Evolutionary conservation across 2,888 invertebrate species (phyloP).

Genomic region (Himalopsyche japonica): DNA sequence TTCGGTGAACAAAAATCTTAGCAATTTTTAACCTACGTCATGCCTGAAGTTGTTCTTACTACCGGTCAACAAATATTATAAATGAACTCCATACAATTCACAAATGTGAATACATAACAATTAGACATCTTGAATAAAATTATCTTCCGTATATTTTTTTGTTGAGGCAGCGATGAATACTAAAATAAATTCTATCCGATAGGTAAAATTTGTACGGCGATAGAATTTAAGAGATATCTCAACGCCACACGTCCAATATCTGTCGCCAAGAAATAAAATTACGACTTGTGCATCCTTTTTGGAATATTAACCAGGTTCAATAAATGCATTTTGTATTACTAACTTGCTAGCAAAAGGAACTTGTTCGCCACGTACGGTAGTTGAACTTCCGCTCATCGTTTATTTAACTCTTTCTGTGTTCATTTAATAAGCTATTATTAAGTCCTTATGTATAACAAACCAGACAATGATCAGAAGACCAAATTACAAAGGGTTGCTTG

Average conservation of each 20-base stretch:
- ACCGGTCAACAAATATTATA: too few relatives aligned
- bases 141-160: neutral
- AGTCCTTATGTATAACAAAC: neutral
- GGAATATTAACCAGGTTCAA: constrained; percentile 12
- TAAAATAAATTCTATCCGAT: neutral
- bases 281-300: neutral
- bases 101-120: too few relatives aligned
- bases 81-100: too few relatives aligned
- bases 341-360: constrained; percentile 13
- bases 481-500: neutral
- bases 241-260: neutral
- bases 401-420: neutral
- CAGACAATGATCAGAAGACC: neutral
- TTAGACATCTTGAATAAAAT: neutral
- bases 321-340: constrained; percentile 11
- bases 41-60: too few relatives aligned
- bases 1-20: too few relatives aligned
- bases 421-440: neutral
- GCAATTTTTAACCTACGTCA: too few relatives aligned
- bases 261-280: neutral
- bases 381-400: constrained; percentile 17
- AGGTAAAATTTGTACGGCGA: neutral
- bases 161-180: neutral
- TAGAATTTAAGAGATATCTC: neutral
- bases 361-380: constrained; percentile 12